Base-by-base conservation (phyloP, 2,888 invertebrate species). In the Xestia rhomboidea region DNA sequence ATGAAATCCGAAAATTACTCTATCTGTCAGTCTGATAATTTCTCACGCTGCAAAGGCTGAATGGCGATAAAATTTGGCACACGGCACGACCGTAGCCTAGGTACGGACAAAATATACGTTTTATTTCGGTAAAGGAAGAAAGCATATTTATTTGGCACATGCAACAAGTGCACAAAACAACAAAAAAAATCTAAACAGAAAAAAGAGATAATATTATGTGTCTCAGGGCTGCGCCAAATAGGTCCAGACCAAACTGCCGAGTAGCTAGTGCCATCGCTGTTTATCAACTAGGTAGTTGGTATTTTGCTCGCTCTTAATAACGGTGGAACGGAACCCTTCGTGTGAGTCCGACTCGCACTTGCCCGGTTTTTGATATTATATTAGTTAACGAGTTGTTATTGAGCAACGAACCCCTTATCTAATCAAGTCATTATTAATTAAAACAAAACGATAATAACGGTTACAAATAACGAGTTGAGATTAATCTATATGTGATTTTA, bases 341-440 rank as follows among this genome's bases (percentile, higher is more conserved):
- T 60, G 10, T 41, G 27, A 18, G 27, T 30, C 18, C 57, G 2
- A 57, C 7, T 30, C 57, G 57, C 18, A 27, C 15, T 27, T 57
- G 30, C 18, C 8, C 1, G 60, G 8, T 41, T 63, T 63, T 60
- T 18, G 10, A 41, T 30, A 21, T 13, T 30, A 67, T 30, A 27
- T 30, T 66, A 13, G 5, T 30, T 76, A 44, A n/a, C n/a, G 4
- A 62, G 34, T 71, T 46, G 62, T 46, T 30, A 7, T 70, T 68
- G 13, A 49, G 1, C 49, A 81, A 70, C 24, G 15, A 68, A 63
- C 27, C 13, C 34, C 83, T 68, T 77, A 81, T 81, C 81, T 81
- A 63, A 80, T 77, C 70, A 68, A 6, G 24, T 62, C 41, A 8
- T 15, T 38, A 71, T 82, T 81, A 51, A 81, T 81, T 81, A 82